Evolutionary conservation across 2,113 vertebrate genomes (phyloP).

Genomic region (Trogon melanurus): DNA sequence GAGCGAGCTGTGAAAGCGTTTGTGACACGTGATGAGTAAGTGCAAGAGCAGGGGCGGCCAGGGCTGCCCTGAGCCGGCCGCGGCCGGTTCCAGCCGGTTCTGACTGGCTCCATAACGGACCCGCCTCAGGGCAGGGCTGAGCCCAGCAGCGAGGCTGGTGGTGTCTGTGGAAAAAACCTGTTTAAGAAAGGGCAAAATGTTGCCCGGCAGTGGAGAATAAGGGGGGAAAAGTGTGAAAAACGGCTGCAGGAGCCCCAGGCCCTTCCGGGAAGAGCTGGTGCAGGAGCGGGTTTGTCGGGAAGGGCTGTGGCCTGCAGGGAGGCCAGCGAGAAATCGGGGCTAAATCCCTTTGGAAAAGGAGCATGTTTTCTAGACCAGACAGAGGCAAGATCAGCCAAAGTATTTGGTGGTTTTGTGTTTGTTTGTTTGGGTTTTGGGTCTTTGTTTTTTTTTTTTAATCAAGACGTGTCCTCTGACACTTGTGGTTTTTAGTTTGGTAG

Average conservation of each 20-base stretch:
- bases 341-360: background rate
- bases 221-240: too few relatives aligned
- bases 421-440: too few relatives aligned
- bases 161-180: background rate
- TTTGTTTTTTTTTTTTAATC: background rate
- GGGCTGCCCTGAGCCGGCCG: background rate
- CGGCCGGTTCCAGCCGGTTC: background rate
- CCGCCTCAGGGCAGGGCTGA: accelerated
- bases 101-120: accelerated
- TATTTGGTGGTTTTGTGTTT: background rate
- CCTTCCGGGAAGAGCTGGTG: too few relatives aligned
- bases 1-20: background rate
- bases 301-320: background rate
- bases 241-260: background rate
- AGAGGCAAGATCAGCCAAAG: background rate
- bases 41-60: accelerated
- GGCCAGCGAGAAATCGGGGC: background rate
- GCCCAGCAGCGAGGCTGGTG: background rate
- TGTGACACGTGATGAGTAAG: background rate
- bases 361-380: accelerated
- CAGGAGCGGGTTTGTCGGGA: background rate
- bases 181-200: too few relatives aligned
- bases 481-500: background rate
- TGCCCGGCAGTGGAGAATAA: background rate
- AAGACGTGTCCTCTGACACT: background rate